Evolutionary conservation across 2,888 invertebrate species (phyloP), one percentile per base, ranked within the genome.

Genomic region (Liodrosophila aerea): DNA sequence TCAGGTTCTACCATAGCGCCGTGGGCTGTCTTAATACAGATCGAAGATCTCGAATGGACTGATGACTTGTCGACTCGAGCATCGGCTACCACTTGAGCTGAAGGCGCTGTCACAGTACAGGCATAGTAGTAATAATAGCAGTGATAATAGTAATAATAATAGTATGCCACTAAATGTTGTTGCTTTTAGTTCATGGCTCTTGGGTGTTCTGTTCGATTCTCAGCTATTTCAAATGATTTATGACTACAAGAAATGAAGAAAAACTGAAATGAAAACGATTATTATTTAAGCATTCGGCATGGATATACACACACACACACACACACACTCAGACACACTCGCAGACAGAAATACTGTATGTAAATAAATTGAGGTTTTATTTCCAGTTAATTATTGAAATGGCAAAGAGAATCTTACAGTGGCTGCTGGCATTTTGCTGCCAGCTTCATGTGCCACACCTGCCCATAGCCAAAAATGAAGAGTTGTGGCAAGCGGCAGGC

Each of bases 201-300:
- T 11, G 29, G 15, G 8, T 36, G 37, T 31, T 44, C 44, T 36
- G 30, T 39, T 2, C 33, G 11, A n/a, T 9, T 11, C 9, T 1
- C 7, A 9, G 9, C 9, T 11, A 3, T 7, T 40, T 18, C n/a
- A 52, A 61, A 67, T 66, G 66, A 66, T 66, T 66, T 61, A 66
- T 66, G 68, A 56, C 51, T 47, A 43, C 49, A 39, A 47, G 33
- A 60, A n/a, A 27, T 34, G 15, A 50, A 51, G 37, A 52, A 33
- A 53, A 57, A 41, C 13, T 11, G 34, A 50, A 61, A 58, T 51
- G 34, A 60, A 73, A 70, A 73, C 73, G 52, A 70, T 69, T 69
- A 72, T 72, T 67, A 64, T 51, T 54, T 50, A 60, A 54, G 46
- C 43, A 60, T 60, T 60, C 46, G 59, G 52, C 59, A 59, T 59